Conservation (phyloP, 2,888 invertebrate species). For the Flabesymbios commensalis region DNA sequence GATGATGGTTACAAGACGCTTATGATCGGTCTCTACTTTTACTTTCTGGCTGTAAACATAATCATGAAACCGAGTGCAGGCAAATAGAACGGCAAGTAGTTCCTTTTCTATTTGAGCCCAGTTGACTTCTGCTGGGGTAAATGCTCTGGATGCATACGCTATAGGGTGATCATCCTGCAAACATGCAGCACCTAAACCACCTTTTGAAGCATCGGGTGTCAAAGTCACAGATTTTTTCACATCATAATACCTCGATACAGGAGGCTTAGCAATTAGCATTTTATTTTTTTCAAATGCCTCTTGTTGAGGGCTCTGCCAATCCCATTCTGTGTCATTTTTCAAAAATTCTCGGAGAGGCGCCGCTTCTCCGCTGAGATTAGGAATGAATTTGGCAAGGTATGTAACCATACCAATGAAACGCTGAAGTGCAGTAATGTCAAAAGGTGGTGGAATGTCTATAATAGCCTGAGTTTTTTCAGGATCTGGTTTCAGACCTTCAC, state of each 20-base stretch:
- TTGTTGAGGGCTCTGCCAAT: neutral
- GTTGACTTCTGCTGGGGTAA: neutral
- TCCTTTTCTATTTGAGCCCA: no score
- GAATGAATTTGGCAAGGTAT: slow-evolving; percentile 34
- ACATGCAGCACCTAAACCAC: neutral
- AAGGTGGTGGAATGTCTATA: slow-evolving; percentile 22
- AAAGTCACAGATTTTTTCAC: neutral
- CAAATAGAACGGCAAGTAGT: no score
- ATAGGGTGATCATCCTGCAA: neutral
- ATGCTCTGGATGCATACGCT: neutral
- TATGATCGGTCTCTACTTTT: neutral
- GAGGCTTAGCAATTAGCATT: neutral
- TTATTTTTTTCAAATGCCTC: neutral
- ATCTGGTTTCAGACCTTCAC: slow-evolving; percentile 22
- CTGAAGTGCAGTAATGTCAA: neutral
- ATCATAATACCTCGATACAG: neutral
- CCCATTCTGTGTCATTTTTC: neutral
- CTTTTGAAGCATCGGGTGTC: neutral
- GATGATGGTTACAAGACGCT: neutral
- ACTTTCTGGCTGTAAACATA: neutral
- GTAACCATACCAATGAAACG: slow-evolving; percentile 29
- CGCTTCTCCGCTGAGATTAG: slow-evolving; percentile 25
- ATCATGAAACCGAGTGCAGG: neutral
- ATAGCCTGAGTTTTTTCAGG: slow-evolving; percentile 25
- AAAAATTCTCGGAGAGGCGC: slow-evolving; percentile 9